phyloP scores from a whole-genome alignment of 1,140 invertebrate species.

The Andrena cerasifolii region DNA sequence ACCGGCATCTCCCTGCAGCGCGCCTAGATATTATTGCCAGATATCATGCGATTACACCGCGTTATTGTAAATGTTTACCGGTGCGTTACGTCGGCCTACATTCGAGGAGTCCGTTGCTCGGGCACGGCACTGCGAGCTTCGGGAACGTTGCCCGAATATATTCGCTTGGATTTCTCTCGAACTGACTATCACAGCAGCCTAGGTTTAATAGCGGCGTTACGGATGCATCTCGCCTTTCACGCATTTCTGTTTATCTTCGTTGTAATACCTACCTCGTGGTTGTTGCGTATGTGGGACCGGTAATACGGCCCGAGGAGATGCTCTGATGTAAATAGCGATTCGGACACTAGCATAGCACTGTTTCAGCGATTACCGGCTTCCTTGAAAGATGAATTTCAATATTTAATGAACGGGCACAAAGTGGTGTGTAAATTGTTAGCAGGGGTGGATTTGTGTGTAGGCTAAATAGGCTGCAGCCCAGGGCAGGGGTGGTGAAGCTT shows the following conservation, averaged over 20 bases:
- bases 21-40: neutral
- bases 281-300: too few species aligned
- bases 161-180: neutral
- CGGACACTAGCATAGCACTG: neutral
- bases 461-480: too few species aligned
- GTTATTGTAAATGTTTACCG: conserved; percentile 33
- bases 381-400: conserved; percentile 23
- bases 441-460: too few species aligned
- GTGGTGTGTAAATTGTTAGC: too few species aligned
- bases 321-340: conserved; percentile 13
- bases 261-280: too few species aligned
- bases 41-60: neutral
- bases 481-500: too few species aligned
- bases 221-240: too few species aligned
- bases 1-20: neutral
- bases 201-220: too few species aligned
- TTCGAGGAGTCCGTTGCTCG: neutral
- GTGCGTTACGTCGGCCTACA: conserved; percentile 17
- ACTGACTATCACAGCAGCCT: too few species aligned
- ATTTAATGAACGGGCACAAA: conserved; percentile 15
- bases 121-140: neutral
- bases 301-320: neutral
- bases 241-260: too few species aligned
- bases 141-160: neutral
- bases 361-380: conserved; percentile 7